These are phyloP conservation scores for Syrmaticus mikado DNA, from an alignment of 2,113 vertebrate genomes.

Conservation along the genomic window DNA sequence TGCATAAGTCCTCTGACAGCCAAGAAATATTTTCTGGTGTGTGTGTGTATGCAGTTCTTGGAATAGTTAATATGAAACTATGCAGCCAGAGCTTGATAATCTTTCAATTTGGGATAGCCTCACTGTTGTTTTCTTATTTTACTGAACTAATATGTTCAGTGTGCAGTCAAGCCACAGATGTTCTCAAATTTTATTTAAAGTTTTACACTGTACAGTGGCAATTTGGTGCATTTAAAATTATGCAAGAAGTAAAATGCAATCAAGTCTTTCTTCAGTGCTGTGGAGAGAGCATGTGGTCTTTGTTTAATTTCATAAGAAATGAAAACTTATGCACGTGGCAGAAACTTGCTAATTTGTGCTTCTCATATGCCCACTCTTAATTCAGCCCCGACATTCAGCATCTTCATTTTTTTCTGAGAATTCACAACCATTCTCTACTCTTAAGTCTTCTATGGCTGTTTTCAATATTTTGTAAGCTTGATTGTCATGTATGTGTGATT, in stretches of 20 bases:
- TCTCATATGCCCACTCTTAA: not conserved
- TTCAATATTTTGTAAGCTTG: not conserved
- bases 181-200: not conserved
- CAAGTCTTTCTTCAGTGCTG: not conserved
- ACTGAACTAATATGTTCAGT: not conserved
- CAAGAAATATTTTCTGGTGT: not conserved
- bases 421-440: not conserved
- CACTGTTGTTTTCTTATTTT: not conserved
- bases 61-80: not conserved
- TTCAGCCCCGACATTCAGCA: not conserved
- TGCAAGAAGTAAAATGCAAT: not conserved
- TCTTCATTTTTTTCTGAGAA: not conserved
- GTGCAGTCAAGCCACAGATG: not conserved
- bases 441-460: not conserved
- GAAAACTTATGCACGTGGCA: not conserved
- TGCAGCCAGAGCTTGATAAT: not conserved
- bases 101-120: not conserved
- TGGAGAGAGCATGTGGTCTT: not conserved
- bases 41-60: not conserved
- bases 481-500: rapidly evolving
- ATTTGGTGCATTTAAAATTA: not conserved
- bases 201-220: not conserved
- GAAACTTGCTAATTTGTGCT: not conserved
- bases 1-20: rapidly evolving
- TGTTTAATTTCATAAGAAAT: not conserved